phyloP scores from a whole-genome alignment of 2,113 vertebrate genomes.

The Centrocercus urophasianus region DNA sequence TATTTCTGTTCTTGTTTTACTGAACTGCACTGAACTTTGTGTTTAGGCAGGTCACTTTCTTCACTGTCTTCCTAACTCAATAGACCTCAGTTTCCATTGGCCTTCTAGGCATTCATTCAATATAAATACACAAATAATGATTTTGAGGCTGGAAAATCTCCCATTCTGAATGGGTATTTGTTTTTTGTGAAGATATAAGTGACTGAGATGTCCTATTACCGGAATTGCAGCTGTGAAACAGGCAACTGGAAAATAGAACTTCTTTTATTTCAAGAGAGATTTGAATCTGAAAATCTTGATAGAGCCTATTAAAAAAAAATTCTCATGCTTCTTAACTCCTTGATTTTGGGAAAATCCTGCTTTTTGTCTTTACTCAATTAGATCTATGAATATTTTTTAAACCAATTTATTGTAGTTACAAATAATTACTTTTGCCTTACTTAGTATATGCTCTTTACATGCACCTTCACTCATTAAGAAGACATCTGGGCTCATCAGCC shows the following conservation, averaged over 20 bases:
- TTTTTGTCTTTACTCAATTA: neutral
- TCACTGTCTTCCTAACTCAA: slow-evolving; percentile 35
- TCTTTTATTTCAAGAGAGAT: neutral
- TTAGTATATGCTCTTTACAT: neutral
- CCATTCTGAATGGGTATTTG: neutral
- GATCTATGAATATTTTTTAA: neutral
- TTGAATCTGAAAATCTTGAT: neutral
- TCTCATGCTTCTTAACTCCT: neutral
- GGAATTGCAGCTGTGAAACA: neutral
- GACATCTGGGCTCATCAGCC: neutral
- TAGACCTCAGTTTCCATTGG: neutral
- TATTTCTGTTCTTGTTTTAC: neutral
- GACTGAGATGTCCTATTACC: neutral
- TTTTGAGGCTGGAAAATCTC: slow-evolving; percentile 32
- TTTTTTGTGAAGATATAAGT: slow-evolving; percentile 19
- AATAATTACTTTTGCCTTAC: neutral
- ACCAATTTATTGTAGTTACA: neutral
- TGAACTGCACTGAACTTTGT: neutral
- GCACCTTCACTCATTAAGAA: neutral
- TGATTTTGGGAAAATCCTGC: neutral
- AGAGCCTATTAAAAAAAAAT: neutral
- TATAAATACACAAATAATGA: slow-evolving; percentile 37
- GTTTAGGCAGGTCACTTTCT: neutral
- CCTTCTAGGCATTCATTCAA: slow-evolving; percentile 47
- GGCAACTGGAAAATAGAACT: neutral